Base-by-base conservation (phyloP, 2,113 vertebrate species). In the Arenaria interpres region DNA sequence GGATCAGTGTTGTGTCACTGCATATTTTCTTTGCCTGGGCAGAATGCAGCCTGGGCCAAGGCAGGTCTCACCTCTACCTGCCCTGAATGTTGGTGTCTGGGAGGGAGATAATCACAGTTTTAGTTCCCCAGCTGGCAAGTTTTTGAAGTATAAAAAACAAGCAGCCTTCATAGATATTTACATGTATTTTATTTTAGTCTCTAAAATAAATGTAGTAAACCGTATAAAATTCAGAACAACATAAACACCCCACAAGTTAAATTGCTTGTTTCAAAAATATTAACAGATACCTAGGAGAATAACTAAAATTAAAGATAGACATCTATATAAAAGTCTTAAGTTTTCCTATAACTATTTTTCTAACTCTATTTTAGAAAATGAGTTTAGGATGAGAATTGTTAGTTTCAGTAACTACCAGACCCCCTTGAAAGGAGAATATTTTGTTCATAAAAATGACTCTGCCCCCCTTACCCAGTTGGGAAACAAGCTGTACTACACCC, bases 41-140 rank as follows among this genome's bases (percentile, higher is more conserved):
- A 63, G 23, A 51, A 43, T 1, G 5, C 32, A 45, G 46, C 30
- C 48, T 51, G 48, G 22, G n/a, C 23, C 33, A 43, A 37, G 39
- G 23, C 50, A 43, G 35, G 17, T 14, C 17, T 64, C 23, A 4
- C 33, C 62, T 39, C 4, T 24, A 22, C 48, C 82, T 6, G 19
- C n/a, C 27, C 25, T 4, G 3, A 41, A 4, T 7, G 10, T 30
- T 12, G 24, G 32, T 2, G 7, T 4, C 24, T 24, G 7, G 10
- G 6, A 71, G 35, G 21, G 27, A 59, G 15, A 37, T 17, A 12
- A 83, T 16, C 0, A 2, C 12, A 4, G 7, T 21, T 85, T 21
- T 46, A 35, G 39, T 68, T 73, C 32, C 19, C 24, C 22, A 76
- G 30, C 43, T 1, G 45, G 16, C 14, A 79, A 6, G 10, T 3